These are phyloP conservation scores for Eumerus sabulonum DNA, from an alignment of 2,888 invertebrate species.

Conservation along the genomic window DNA sequence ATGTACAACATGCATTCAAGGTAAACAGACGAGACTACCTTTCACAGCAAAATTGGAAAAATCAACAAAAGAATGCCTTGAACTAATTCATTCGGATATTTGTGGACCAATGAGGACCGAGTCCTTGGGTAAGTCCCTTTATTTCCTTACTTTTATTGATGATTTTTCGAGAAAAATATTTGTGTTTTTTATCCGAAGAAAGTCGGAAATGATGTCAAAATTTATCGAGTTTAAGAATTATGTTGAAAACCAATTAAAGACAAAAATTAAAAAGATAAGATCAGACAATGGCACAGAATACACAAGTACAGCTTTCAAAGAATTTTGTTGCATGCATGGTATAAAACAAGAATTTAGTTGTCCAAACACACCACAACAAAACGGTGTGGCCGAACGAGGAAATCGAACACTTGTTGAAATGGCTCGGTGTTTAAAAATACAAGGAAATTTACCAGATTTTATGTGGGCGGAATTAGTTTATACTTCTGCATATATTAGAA, in stretches of 20 bases:
- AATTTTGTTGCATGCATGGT: constrained; percentile 9
- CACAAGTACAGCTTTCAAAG: constrained; percentile 11
- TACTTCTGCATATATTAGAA: constrained; percentile 23
- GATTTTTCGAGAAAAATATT: constrained; percentile 1
- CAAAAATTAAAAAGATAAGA: neutral
- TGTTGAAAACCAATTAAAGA: constrained; percentile 2
- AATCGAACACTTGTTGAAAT: constrained; percentile 25
- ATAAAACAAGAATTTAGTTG: constrained; percentile 7
- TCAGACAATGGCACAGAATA: constrained; percentile 30
- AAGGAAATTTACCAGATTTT: constrained; percentile 14
- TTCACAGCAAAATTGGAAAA: too few species aligned
- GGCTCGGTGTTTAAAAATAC: constrained; percentile 25
- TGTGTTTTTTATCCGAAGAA: neutral
- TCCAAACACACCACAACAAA: constrained; percentile 28
- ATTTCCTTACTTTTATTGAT: neutral
- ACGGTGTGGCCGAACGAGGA: constrained; percentile 1
- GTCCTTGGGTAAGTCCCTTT: too few species aligned
- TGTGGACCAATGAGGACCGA: too few species aligned
- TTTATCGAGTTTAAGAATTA: constrained; percentile 2
- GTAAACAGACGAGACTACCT: too few species aligned
- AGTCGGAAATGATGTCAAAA: constrained; percentile 4
- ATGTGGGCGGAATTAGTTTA: constrained; percentile 29
- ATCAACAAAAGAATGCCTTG: too few species aligned
- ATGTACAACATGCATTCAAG: too few species aligned
- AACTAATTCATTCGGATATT: too few species aligned